Percentiles rank a stretch among this genome's conserved stretches.
These are phyloP conservation scores for Pandemis corylana DNA, from an alignment of 2,888 invertebrate species.

Conservation along the genomic window DNA sequence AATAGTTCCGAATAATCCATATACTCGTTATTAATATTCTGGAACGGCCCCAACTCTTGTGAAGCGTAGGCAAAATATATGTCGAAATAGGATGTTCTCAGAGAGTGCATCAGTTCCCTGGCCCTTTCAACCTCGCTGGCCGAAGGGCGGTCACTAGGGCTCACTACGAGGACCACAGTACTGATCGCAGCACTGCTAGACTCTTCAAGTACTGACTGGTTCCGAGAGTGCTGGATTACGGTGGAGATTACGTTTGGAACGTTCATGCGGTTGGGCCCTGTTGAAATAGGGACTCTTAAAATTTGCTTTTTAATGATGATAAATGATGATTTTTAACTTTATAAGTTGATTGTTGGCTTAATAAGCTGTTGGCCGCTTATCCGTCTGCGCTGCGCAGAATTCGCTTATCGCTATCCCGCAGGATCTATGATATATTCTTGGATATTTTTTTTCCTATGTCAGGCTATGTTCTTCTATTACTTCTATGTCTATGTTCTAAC, in stretches of 20 bases:
- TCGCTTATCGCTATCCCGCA: too few relatives aligned
- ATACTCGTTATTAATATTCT: conserved; percentile 76
- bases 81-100: conserved; percentile 80
- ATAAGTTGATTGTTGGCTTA: too few relatives aligned
- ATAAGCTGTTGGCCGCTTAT: too few relatives aligned
- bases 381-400: too few relatives aligned
- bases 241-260: conserved; percentile 79
- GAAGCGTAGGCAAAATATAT: conserved; percentile 83
- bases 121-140: conserved; percentile 72
- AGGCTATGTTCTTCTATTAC: too few relatives aligned
- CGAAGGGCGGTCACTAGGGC: conserved; percentile 77
- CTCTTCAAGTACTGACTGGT: conserved; percentile 72
- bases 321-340: too few relatives aligned
- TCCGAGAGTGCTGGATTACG: conserved; percentile 75
- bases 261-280: conserved; percentile 84
- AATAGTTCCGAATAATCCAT: conserved; percentile 81
- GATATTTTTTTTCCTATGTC: too few relatives aligned
- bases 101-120: conserved; percentile 69
- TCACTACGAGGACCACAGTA: conserved; percentile 81
- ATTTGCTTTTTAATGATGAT: too few relatives aligned
- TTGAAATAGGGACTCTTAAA: background rate
- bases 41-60: conserved; percentile 71
- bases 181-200: conserved; percentile 70
- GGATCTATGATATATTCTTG: too few relatives aligned
- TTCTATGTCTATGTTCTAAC: too few relatives aligned